Base-by-base conservation (phyloP, 2,888 invertebrate genomes). In the Luperina testacea region DNA sequence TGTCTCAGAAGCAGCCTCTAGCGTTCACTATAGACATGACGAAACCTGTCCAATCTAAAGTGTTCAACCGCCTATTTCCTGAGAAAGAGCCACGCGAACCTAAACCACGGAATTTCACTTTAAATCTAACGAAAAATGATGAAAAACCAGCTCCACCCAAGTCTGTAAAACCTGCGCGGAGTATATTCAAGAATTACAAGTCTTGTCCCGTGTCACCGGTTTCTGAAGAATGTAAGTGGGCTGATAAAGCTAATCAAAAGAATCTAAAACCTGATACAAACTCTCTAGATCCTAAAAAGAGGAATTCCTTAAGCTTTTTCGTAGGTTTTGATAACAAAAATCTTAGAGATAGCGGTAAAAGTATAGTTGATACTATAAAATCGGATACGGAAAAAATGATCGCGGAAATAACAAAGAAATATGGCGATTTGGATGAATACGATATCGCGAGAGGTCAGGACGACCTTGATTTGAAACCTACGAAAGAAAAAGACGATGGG, bases 181-280 rank as follows among this genome's bases (percentile, higher is more conserved):
- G 97, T 88, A 97, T 97, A 76, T 96, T 97, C 70, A 97, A 97
- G 87, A 97, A 97, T 88, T 97, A 98, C 85, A 98, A 98, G 90
- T 98, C 98, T 8, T 97, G 98, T 87, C 98, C 98, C 0, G 98
- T 98, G 0, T 98, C 98, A 0, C 98, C 98, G 0, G 98, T 98
- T 0, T 98, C 98, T 75, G 98, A 98, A 91, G 98, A 98, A 91
- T 97, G 98, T 61, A 98, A 98, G 91, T 97, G 97, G 97, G 95
- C 96, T 2, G 97, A 97, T 79, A 96, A 96, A 90, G 94, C 87
- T 9, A 92, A 87, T 76, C 90, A 93, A 65, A 91, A 89, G 4
- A 83, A 79, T 20, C 88, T 90, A 45, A 92, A 90, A 76, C 84
- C 83, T 32, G 94, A 87, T 88, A 94, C 96, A 0, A 97, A 96